phyloP scores from a whole-genome alignment of 2,888 invertebrate genomes.

The Dryococelus australis region DNA sequence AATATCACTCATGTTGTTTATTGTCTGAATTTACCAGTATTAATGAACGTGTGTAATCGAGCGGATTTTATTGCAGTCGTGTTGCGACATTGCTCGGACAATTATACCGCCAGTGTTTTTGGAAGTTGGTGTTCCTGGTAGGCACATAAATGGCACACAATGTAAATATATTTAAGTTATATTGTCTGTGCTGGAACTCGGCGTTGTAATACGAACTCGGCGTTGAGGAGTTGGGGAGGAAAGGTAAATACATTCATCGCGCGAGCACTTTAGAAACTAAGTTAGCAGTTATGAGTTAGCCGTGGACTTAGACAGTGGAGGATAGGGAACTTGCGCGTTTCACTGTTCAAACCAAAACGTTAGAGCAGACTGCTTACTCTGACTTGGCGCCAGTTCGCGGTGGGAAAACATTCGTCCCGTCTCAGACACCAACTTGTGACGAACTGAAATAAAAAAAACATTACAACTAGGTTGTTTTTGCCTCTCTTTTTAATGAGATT shows the following conservation, averaged over 20 bases:
- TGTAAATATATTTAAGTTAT: neutral
- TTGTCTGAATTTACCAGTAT: neutral
- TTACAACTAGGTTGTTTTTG: neutral
- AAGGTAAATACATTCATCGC: neutral
- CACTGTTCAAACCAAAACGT: conserved; percentile 7
- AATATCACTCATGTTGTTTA: neutral
- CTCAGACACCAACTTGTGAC: neutral
- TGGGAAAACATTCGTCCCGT: neutral
- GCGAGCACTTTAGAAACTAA: neutral
- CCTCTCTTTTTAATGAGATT: neutral
- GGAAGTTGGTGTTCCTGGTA: no score
- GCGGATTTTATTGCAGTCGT: neutral
- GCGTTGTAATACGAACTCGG: neutral
- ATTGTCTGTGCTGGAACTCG: neutral
- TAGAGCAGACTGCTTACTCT: neutral
- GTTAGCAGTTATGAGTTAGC: conserved; percentile 6
- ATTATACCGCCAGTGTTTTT: no score
- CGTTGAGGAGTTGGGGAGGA: neutral
- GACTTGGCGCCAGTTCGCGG: neutral
- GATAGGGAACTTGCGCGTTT: neutral
- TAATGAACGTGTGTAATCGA: neutral
- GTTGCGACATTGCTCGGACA: no score
- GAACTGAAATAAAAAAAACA: neutral
- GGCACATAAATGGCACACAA: neutral
- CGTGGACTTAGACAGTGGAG: neutral